These are phyloP conservation scores for Thrips palmi DNA, from an alignment of 1,140 invertebrate species.

Conservation along the genomic window DNA sequence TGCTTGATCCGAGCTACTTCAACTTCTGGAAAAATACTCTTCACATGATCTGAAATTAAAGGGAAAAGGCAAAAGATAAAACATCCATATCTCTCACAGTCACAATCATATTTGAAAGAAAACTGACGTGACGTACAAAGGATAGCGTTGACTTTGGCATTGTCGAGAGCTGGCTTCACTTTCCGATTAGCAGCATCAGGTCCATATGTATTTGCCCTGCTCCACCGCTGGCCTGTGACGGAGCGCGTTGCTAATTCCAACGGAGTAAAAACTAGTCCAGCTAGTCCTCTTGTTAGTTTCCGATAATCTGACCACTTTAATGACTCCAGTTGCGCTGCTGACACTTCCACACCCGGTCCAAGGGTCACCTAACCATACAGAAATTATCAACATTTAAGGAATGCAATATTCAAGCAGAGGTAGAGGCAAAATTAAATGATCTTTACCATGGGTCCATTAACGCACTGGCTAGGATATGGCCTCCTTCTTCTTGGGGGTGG, in stretches of 20 bases:
- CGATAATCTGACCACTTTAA: slow-evolving; percentile 55
- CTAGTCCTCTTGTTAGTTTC: slow-evolving; percentile 47
- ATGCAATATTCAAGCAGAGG: neutral
- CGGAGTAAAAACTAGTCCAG: slow-evolving; percentile 51
- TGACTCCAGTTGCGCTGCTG: slow-evolving; percentile 43
- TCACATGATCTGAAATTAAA: slow-evolving; percentile 40
- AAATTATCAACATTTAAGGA: slow-evolving; percentile 1
- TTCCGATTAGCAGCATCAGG: slow-evolving; percentile 37
- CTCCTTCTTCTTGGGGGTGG: too few species aligned
- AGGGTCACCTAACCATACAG: slow-evolving; percentile 36
- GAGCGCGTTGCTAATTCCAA: slow-evolving; percentile 51
- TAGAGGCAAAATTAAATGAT: too few species aligned
- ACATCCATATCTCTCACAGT: slow-evolving; percentile 4
- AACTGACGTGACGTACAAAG: slow-evolving; percentile 49
- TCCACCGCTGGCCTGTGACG: slow-evolving; percentile 54
- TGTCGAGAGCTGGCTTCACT: slow-evolving; percentile 48
- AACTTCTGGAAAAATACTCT: slow-evolving; percentile 45
- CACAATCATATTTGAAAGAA: too few species aligned
- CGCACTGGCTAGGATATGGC: too few species aligned
- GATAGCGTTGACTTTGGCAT: slow-evolving; percentile 49
- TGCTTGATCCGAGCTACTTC: slow-evolving; percentile 54
- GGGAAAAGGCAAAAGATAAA: neutral
- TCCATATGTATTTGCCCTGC: slow-evolving; percentile 31
- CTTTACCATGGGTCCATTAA: too few species aligned
- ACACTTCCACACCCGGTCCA: slow-evolving; percentile 48